phyloP scores from a whole-genome alignment of 2,797 vertebrate species.

The Galago senegalensis region DNA sequence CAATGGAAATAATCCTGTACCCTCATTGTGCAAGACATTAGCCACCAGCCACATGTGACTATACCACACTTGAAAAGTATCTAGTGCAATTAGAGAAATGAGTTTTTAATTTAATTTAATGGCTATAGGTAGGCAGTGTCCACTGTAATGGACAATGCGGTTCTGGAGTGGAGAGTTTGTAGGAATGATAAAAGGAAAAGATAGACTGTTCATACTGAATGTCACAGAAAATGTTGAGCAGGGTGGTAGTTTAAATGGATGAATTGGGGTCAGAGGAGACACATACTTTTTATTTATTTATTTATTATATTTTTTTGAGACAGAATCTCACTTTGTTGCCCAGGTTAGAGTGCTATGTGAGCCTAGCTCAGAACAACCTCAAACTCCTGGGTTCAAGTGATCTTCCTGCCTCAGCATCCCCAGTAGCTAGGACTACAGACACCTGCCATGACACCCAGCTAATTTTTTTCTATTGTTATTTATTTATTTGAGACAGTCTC shows the following conservation, averaged over 20 bases:
- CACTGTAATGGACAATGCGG: not conserved
- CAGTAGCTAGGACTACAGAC: no score
- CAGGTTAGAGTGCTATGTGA: no score
- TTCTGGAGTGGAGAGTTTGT: not conserved
- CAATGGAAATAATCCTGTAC: not conserved
- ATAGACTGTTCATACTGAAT: conserved; percentile 27
- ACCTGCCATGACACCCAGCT: no score
- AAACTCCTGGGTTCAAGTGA: no score
- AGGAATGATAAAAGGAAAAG: not conserved
- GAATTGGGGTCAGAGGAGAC: not conserved
- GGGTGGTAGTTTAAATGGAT: not conserved
- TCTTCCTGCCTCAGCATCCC: no score
- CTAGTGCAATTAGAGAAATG: not conserved
- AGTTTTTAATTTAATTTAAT: conserved; percentile 23
- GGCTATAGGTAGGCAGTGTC: no score
- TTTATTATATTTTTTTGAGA: no score
- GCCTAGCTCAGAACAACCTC: no score
- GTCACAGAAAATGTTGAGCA: not conserved
- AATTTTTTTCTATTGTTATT: no score
- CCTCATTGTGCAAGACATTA: not conserved
- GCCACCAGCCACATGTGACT: not conserved
- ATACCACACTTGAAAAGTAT: not conserved
- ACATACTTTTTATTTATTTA: not conserved
- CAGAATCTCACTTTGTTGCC: no score
- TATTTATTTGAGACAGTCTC: no score